These are phyloP conservation scores for Seira sanloemensis DNA, from an alignment of 2,888 invertebrate species.

Conservation along the genomic window DNA sequence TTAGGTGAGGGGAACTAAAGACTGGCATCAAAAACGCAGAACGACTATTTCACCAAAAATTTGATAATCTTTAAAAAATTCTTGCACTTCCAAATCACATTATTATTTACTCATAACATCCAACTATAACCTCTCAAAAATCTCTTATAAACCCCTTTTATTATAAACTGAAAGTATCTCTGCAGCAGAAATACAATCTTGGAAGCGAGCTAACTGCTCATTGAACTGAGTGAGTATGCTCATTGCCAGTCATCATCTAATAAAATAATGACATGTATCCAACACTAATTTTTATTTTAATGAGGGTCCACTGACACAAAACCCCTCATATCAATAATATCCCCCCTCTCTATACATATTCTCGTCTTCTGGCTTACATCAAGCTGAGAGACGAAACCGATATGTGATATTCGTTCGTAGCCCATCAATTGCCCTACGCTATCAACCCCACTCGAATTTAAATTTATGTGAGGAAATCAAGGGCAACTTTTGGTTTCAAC, in stretches of 20 bases:
- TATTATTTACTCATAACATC: too few relatives aligned
- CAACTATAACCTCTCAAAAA: too few relatives aligned
- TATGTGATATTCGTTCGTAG: conserved; percentile 1
- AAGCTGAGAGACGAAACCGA: conserved; percentile 42
- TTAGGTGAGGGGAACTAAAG: too few relatives aligned
- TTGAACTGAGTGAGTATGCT: not conserved
- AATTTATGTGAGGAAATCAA: conserved; percentile 6
- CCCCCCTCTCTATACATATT: not conserved
- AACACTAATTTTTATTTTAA: conserved; percentile 55
- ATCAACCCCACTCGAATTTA: not conserved
- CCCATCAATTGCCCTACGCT: conserved; percentile 5
- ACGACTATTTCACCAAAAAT: too few relatives aligned
- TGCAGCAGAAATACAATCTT: too few relatives aligned
- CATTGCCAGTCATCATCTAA: conserved; percentile 25
- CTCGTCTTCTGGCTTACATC: conserved; percentile 42
- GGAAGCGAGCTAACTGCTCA: not conserved
- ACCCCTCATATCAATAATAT: conserved; percentile 50
- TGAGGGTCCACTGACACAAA: conserved; percentile 30
- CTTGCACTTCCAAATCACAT: too few relatives aligned
- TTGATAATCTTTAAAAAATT: too few relatives aligned
- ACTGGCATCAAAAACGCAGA: too few relatives aligned
- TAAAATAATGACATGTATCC: conserved; percentile 41
- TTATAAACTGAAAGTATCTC: too few relatives aligned
- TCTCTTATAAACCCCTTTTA: too few relatives aligned
- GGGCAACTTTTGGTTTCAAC: not conserved